These are phyloP conservation scores for Drosophila cardini DNA, from an alignment of 1,140 invertebrate genomes.

Conservation along the genomic window DNA sequence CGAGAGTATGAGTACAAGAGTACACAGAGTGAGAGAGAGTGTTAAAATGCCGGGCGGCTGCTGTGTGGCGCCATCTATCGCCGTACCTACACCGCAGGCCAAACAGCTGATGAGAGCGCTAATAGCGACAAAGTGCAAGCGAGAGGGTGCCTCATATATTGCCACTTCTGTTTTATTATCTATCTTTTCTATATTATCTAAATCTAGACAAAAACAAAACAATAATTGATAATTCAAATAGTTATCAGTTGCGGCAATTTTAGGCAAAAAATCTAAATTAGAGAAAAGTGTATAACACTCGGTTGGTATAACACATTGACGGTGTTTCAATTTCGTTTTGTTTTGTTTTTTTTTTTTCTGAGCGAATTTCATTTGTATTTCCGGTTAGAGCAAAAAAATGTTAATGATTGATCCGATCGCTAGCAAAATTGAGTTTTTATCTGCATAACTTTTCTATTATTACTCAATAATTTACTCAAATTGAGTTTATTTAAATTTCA, in stretches of 20 bases:
- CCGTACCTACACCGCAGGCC: neutral
- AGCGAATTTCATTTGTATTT: neutral
- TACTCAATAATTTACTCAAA: neutral
- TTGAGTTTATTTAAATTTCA: neutral
- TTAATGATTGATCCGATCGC: neutral
- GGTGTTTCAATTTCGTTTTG: no score
- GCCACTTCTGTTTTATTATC: conserved; percentile 12
- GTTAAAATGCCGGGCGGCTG: conserved; percentile 46
- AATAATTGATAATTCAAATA: conserved; percentile 46
- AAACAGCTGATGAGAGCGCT: conserved; percentile 31
- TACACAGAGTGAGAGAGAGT: conserved; percentile 1
- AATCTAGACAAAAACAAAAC: conserved; percentile 46
- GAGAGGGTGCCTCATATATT: neutral
- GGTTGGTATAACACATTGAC: neutral
- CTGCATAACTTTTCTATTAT: neutral
- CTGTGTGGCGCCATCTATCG: conserved; percentile 51
- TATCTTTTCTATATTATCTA: conserved; percentile 35
- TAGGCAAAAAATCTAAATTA: neutral
- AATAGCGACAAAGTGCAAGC: conserved; percentile 15
- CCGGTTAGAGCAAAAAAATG: neutral
- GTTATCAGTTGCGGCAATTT: conserved; percentile 35
- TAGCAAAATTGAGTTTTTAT: neutral
- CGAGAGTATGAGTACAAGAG: conserved; percentile 12
- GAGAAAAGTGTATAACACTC: neutral
- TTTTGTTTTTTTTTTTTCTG: no score